Evolutionary conservation across 2,888 invertebrate genomes (phyloP), one percentile per base, ranked within the genome.

Genomic region (Poecilus cupreus): DNA sequence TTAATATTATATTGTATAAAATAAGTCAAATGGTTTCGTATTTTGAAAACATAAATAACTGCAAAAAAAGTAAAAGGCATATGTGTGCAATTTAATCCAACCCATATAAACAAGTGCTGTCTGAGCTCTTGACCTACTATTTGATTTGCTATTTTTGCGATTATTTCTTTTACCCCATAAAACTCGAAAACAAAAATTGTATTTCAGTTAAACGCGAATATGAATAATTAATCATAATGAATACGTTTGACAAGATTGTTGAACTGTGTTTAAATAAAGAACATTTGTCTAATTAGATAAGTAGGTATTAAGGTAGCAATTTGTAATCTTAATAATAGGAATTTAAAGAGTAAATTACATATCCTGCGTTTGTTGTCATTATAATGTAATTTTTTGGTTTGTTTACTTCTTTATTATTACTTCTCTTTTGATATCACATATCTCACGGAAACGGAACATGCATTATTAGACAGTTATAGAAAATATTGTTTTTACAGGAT

Each of bases 131-230:
- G 60, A 26, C 60, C 60, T 10, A 60, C 26, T 32, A 60, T 60
- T 60, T 13, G 60, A 60, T 60, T 60, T 60, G n/a, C 60, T 60
- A 60, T 60, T 60, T 60, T 60, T 26, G 26, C 10, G 11, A n/a
- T 22, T 57, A 57, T 57, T 22, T 57, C 13, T 20, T 11, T 60
- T 24, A 24, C 26, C n/a, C 26, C 22, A 24, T 26, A 60, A 60
- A 26, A 20, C n/a, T 22, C 11, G 0, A 26, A 13, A 60, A 60
- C 13, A n/a, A 60, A 60, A 60, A 60, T 6, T 32, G 8, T 3
- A 1, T 32, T 32, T 32, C 0, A 3, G 4, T 32, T 3, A 32
- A 32, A 32, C 32, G 26, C 2, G 26, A 26, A 6, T 2, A 32
- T 32, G 8, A 32, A 6, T 32, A 32, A 3, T 26, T 26, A 2